A percentile compares a stretch with the other conserved stretches of the same genome.
These are phyloP conservation scores for Eubasilissa splendida DNA, from an alignment of 2,888 invertebrate species.

Conservation along the genomic window DNA sequence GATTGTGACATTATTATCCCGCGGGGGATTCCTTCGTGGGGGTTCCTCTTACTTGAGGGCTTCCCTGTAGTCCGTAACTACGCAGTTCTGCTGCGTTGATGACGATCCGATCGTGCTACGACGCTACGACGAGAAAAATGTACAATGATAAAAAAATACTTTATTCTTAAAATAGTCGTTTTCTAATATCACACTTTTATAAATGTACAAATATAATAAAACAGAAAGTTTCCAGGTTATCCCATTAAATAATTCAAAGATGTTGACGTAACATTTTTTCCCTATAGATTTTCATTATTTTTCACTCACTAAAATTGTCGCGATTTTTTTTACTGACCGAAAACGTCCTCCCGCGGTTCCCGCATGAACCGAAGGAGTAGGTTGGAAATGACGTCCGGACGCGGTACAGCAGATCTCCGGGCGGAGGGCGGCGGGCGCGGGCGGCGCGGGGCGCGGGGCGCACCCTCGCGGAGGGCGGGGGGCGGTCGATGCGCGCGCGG, in stretches of 20 bases:
- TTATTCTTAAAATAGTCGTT: too few relatives aligned
- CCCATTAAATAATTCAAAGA: too few relatives aligned
- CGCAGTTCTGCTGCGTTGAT: background rate
- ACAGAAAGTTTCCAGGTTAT: too few relatives aligned
- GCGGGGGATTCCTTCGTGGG: conserved; percentile 53
- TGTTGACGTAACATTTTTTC: too few relatives aligned
- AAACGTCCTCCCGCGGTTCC: conserved; percentile 39
- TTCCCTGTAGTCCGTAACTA: too few relatives aligned
- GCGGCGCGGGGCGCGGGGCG: conserved; percentile 61
- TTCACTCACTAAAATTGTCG: background rate
- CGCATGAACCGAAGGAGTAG: conserved; percentile 37
- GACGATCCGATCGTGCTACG: conserved; percentile 32
- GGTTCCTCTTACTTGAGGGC: too few relatives aligned
- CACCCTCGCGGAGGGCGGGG: conserved; percentile 60
- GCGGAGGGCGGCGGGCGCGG: conserved; percentile 61
- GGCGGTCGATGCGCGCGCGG: conserved; percentile 64
- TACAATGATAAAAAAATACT: too few relatives aligned
- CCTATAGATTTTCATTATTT: too few relatives aligned
- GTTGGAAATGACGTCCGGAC: conserved; percentile 52
- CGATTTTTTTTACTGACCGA: background rate
- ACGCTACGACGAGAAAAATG: conserved; percentile 2
- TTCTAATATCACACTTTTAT: too few relatives aligned
- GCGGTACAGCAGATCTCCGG: conserved; percentile 43
- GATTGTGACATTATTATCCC: conserved; percentile 56
- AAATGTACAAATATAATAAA: too few relatives aligned